A percentile compares a stretch with the other conserved stretches of the same genome.
Conservation (phyloP, 1,140 invertebrate genomes). For the Trichonephila clavata region DNA sequence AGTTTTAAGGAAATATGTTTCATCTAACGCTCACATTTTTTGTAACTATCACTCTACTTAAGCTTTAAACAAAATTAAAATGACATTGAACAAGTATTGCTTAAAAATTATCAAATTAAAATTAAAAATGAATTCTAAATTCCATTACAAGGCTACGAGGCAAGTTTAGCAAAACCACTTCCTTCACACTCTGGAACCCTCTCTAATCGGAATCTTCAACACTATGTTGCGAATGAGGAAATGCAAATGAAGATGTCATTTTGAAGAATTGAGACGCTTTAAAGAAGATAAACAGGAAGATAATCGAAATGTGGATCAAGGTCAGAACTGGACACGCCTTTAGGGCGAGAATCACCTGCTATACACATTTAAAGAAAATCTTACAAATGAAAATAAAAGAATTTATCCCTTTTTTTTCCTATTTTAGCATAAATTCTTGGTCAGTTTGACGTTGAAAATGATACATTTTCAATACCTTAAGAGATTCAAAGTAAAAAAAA, state of each 20-base stretch:
- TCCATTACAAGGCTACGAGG: not conserved
- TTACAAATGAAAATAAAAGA: not conserved
- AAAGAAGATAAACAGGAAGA: conserved; percentile 39
- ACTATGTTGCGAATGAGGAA: not conserved
- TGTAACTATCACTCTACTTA: too few relatives aligned
- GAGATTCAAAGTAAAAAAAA: not conserved
- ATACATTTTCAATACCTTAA: not conserved
- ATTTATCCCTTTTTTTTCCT: not conserved
- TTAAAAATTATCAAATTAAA: not conserved
- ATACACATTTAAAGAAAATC: not conserved
- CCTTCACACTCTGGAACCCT: not conserved
- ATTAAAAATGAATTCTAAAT: not conserved
- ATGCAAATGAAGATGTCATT: conserved; percentile 42
- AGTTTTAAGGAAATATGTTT: too few relatives aligned
- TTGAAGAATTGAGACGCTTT: conserved; percentile 17
- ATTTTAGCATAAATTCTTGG: not conserved
- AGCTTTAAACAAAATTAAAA: not conserved
- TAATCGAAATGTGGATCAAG: conserved; percentile 51
- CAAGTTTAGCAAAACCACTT: not conserved
- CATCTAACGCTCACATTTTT: too few relatives aligned
- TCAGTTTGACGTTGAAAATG: not conserved
- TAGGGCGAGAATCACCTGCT: not conserved
- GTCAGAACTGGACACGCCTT: conserved; percentile 30
- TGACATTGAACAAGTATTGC: not conserved
- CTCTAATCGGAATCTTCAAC: not conserved